Conservation (phyloP, 2,797 vertebrate genomes). For the Brachyrhaphis roseni region DNA sequence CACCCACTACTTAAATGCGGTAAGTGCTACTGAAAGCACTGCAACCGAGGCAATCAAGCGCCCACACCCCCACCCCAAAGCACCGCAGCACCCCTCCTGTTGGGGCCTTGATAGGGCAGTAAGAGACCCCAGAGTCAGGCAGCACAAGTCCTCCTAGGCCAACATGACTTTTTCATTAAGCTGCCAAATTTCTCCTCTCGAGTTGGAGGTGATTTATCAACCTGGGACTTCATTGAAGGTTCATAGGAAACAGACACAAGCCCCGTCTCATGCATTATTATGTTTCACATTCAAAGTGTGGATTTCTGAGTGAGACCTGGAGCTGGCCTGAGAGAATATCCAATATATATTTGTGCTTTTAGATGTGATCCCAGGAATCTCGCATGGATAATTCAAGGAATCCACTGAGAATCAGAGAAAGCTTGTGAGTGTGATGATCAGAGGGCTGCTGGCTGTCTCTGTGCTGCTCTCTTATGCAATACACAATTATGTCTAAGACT, state of each 20-base stretch:
- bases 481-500: conserved; percentile 20
- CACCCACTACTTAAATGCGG: conserved; percentile 58
- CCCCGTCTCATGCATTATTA: conserved; percentile 78
- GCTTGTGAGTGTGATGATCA: conserved; percentile 40
- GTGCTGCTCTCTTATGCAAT: conserved; percentile 14
- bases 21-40: conserved; percentile 70
- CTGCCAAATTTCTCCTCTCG: conserved; percentile 85
- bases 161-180: conserved; percentile 93
- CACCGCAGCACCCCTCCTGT: conserved; percentile 66
- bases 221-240: conserved; percentile 82
- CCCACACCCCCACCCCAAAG: conserved; percentile 25
- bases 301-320: conserved; percentile 15
- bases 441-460: conserved; percentile 44
- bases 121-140: conserved; percentile 66
- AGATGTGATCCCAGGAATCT: conserved; percentile 64
- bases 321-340: conserved; percentile 28
- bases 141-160: conserved; percentile 70
- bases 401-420: conserved; percentile 47
- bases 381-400: conserved; percentile 64
- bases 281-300: conserved; percentile 74
- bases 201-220: conserved; percentile 88
- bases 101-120: conserved; percentile 67
- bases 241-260: conserved; percentile 85
- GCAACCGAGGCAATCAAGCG: conserved; percentile 51
- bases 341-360: conserved; percentile 52